phyloP scores from a whole-genome alignment of 2,888 invertebrate species.

The Drosophila percnosoma region DNA sequence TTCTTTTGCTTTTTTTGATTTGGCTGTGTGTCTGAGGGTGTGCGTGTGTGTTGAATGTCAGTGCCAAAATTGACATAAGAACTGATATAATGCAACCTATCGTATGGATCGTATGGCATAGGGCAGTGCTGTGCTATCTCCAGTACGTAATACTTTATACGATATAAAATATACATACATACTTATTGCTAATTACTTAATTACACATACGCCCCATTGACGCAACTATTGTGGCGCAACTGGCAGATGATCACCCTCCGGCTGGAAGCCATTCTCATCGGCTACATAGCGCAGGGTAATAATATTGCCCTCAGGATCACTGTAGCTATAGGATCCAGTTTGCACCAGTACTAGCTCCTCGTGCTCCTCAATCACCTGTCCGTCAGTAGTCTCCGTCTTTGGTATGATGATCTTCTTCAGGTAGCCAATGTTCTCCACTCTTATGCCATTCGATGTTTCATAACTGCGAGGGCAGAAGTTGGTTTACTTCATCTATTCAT shows the following conservation, averaged over 20 bases:
- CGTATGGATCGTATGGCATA: constrained; percentile 61
- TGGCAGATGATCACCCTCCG: constrained; percentile 88
- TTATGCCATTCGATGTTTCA: constrained; percentile 92
- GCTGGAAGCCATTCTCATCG: constrained; percentile 90
- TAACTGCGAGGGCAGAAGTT: constrained; percentile 86
- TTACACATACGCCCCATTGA: constrained; percentile 30
- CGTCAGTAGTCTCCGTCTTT: constrained; percentile 84
- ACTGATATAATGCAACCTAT: constrained; percentile 26
- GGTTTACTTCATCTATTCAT: not conserved
- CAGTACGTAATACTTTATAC: constrained; percentile 73
- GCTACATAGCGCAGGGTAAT: constrained; percentile 89
- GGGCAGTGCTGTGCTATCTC: constrained; percentile 58
- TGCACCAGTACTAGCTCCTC: constrained; percentile 87
- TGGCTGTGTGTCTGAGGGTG: constrained; percentile 3
- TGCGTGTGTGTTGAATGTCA: constrained; percentile 27
- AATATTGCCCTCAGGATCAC: constrained; percentile 89
- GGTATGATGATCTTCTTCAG: constrained; percentile 87
- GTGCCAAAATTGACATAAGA: constrained; percentile 48
- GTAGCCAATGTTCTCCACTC: constrained; percentile 90
- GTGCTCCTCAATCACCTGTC: constrained; percentile 86
- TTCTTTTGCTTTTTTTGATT: constrained; percentile 9
- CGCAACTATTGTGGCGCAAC: constrained; percentile 84
- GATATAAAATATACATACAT: constrained; percentile 41
- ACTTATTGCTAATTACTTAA: constrained; percentile 55
- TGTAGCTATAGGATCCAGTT: constrained; percentile 89